Percentiles rank a stretch among this genome's conserved stretches.
Evolutionary conservation across 2,797 vertebrate genomes (phyloP).

Genomic region (Scyliorhinus canicula): DNA sequence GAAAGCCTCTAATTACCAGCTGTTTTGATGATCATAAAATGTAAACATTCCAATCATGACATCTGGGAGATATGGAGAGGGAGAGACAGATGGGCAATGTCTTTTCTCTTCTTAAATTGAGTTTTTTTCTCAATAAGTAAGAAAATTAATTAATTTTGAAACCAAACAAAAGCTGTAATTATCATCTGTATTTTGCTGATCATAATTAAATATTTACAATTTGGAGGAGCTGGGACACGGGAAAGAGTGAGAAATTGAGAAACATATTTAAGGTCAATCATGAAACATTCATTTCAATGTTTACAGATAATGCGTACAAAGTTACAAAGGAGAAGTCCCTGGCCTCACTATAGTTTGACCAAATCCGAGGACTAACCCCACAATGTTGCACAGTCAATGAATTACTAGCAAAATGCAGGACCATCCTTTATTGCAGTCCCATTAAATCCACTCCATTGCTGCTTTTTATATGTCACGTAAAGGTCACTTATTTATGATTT

Average conservation of each 20-base stretch:
- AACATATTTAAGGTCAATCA: neutral
- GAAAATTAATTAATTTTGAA: neutral
- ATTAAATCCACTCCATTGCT: neutral
- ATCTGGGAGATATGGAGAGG: neutral
- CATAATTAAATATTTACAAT: neutral
- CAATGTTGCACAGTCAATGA: neutral
- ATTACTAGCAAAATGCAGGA: neutral
- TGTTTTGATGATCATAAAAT: neutral
- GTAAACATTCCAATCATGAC: neutral
- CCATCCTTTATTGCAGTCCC: neutral
- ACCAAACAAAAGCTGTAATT: neutral
- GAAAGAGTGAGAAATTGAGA: neutral
- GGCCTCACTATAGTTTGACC: neutral
- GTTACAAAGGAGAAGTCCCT: neutral
- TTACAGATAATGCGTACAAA: neutral
- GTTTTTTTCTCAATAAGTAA: neutral
- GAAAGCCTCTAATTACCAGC: neutral
- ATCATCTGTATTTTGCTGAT: neutral
- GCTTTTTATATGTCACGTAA: neutral
- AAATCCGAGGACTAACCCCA: neutral
- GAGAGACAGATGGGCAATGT: neutral
- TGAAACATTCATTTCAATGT: neutral
- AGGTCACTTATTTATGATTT: neutral
- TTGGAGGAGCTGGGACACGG: neutral
- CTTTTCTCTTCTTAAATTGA: neutral